Evolutionary conservation across 2,797 vertebrate species (phyloP).

Genomic region (Acropternis orthonyx): DNA sequence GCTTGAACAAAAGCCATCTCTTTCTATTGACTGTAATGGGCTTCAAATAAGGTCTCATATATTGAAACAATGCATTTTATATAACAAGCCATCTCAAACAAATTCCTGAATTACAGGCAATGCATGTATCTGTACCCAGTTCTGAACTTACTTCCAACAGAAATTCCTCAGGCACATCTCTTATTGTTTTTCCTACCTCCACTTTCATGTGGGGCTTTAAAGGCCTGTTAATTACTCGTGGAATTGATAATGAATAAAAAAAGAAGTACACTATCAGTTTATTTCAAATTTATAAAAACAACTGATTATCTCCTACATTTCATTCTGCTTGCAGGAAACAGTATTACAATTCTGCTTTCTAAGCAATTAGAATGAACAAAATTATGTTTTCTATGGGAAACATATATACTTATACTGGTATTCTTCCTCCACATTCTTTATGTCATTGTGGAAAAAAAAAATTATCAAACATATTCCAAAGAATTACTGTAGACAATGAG

Average conservation of each 20-base stretch:
- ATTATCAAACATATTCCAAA: background rate
- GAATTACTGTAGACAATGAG: background rate
- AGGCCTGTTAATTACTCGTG: background rate
- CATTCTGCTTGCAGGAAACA: slow-evolving; percentile 35
- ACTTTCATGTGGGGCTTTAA: background rate
- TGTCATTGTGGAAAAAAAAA: background rate
- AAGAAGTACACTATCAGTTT: background rate
- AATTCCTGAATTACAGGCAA: background rate
- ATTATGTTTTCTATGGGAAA: background rate
- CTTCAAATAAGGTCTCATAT: background rate
- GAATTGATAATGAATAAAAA: background rate
- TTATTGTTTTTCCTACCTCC: background rate
- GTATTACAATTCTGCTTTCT: slow-evolving; percentile 32
- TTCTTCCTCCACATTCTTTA: background rate
- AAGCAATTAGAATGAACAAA: slow-evolving; percentile 17
- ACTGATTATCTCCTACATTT: slow-evolving; percentile 35
- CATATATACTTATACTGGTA: background rate
- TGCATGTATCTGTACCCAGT: background rate
- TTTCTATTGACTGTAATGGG: background rate
- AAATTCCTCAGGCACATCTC: background rate
- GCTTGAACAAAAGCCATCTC: background rate
- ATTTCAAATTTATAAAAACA: background rate
- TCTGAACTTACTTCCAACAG: background rate
- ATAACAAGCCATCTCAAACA: background rate
- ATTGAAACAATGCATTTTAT: background rate